A percentile compares a stretch with the other conserved stretches of the same genome.
Evolutionary conservation across 1,140 invertebrate species (phyloP).

Genomic region (Dendrolimus punctatus): DNA sequence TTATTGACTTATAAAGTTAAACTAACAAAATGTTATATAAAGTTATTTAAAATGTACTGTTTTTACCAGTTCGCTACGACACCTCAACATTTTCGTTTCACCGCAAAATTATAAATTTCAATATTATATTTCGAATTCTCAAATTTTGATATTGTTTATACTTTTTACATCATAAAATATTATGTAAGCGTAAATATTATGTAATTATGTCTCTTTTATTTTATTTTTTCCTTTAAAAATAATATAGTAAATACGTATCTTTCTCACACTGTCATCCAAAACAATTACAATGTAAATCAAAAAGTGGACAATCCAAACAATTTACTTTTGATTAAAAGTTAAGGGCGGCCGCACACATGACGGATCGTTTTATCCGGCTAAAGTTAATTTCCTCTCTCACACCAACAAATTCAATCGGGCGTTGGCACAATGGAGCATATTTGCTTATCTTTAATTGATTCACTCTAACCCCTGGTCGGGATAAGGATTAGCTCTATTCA

Average conservation of each 20-base stretch:
- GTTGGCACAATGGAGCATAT: slow-evolving; percentile 56
- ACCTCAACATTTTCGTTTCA: no score
- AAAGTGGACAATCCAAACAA: slow-evolving; percentile 29
- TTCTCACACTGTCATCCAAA: neutral
- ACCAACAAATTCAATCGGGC: slow-evolving; percentile 59
- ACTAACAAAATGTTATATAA: no score
- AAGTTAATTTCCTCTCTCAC: slow-evolving; percentile 66
- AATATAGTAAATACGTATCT: neutral
- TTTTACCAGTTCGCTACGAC: no score
- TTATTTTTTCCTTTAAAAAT: no score
- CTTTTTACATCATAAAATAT: no score
- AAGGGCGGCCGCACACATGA: slow-evolving; percentile 50
- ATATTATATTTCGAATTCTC: no score
- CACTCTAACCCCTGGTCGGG: slow-evolving; percentile 56
- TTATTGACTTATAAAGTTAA: no score
- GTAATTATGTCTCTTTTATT: no score
- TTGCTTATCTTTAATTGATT: slow-evolving; percentile 72
- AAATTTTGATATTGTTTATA: no score
- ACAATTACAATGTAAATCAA: slow-evolving; percentile 7
- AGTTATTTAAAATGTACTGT: no score
- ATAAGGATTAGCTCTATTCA: slow-evolving; percentile 67
- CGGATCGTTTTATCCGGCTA: slow-evolving; percentile 54
- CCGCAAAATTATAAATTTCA: no score
- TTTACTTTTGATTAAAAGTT: slow-evolving; percentile 29
- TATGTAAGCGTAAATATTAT: no score